phyloP scores from a whole-genome alignment of 37 sponge, comb jelly and placozoan species.

The Cliona cf. orientalis region DNA sequence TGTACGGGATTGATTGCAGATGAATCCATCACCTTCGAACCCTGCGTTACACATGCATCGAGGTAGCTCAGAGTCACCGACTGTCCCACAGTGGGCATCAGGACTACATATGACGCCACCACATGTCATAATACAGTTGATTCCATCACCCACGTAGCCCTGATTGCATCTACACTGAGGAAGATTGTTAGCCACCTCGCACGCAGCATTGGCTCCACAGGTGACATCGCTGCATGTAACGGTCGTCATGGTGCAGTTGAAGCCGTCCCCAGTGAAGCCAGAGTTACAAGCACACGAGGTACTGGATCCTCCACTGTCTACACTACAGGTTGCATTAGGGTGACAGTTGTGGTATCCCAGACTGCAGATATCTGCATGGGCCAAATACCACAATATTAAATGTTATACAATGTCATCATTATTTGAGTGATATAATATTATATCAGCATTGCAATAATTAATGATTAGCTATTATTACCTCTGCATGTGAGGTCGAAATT shows the following conservation, averaged over 20 bases:
- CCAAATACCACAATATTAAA: not conserved
- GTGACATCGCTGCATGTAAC: not conserved
- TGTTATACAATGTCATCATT: too few relatives aligned
- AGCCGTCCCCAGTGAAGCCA: constrained; percentile 21
- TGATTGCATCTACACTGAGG: not conserved
- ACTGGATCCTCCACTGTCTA: not conserved
- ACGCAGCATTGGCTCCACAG: constrained; percentile 5
- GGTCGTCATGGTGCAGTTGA: not conserved
- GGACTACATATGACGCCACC: not conserved
- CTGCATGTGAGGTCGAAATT: not conserved
- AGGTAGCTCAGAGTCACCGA: not conserved
- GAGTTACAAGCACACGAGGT: not conserved
- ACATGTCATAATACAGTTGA: too few relatives aligned
- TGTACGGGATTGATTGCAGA: too few relatives aligned
- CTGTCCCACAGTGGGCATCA: not conserved
- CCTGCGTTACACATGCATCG: constrained; percentile 9
- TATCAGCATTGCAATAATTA: not conserved
- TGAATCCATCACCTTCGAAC: constrained; percentile 12
- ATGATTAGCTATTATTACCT: not conserved
- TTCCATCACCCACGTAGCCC: too few relatives aligned
- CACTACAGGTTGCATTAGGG: constrained; percentile 22
- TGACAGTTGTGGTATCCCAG: constrained; percentile 41
- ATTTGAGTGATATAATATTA: too few relatives aligned
- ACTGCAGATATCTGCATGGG: constrained; percentile 23
- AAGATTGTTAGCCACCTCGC: not conserved